Evolutionary conservation across 1,140 invertebrate species (phyloP).

Genomic region (Neodiprion virginianus): DNA sequence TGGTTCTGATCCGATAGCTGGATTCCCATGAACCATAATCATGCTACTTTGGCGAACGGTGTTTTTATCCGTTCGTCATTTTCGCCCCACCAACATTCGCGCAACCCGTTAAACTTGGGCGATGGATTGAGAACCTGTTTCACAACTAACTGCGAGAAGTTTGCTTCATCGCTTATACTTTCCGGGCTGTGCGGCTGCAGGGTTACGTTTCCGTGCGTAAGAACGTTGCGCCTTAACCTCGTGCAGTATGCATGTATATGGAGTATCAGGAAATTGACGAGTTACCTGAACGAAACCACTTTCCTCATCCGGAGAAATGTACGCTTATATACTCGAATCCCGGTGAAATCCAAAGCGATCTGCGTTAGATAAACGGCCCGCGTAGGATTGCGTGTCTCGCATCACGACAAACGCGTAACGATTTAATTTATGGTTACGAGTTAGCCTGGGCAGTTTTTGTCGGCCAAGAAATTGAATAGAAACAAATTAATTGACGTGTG

Average conservation of each 20-base stretch:
- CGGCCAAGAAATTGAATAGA: neutral
- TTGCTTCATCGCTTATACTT: neutral
- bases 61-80: too few species aligned
- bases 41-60: too few species aligned
- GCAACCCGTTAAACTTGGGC: neutral
- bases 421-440: neutral
- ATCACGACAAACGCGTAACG: too few species aligned
- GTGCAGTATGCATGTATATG: neutral
- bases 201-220: constrained; percentile 1
- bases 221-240: neutral
- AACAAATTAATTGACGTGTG: neutral
- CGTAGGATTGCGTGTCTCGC: neutral
- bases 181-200: neutral
- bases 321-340: neutral
- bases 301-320: constrained; percentile 55
- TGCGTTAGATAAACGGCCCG: neutral
- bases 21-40: too few species aligned
- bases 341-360: neutral
- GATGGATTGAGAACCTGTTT: neutral
- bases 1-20: too few species aligned
- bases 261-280: neutral
- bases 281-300: neutral
- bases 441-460: neutral
- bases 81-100: too few species aligned
- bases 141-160: neutral